phyloP scores from a whole-genome alignment of 2,797 vertebrate genomes.

The Phaenicophaeus curvirostris region DNA sequence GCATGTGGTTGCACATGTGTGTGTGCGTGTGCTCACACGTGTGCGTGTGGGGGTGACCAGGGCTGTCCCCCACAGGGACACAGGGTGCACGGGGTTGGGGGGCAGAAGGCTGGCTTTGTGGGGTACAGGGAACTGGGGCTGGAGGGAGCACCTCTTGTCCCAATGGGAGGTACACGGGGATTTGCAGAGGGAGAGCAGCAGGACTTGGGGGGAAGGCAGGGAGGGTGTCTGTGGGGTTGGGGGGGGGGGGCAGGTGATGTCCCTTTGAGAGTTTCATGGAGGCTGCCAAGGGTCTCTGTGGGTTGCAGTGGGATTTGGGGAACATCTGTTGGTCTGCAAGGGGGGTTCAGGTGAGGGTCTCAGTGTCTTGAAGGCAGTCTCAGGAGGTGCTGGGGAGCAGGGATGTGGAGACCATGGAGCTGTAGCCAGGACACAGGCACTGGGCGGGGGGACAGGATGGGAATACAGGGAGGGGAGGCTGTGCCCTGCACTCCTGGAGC shows the following conservation, averaged over 20 bases:
- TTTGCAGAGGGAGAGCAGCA: background rate
- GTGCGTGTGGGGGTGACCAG: background rate
- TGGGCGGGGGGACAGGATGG: too few species aligned
- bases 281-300: background rate
- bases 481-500: background rate
- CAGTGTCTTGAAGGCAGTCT: background rate
- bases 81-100: too few species aligned
- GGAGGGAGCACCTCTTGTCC: too few species aligned
- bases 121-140: too few species aligned
- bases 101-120: background rate
- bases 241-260: too few species aligned
- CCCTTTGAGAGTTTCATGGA: too few species aligned
- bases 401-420: background rate
- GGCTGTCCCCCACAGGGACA: background rate
- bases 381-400: fast-evolving
- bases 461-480: background rate
- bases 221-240: too few species aligned
- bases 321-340: background rate
- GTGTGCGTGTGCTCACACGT: too few species aligned
- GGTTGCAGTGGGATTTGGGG: background rate
- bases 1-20: too few species aligned
- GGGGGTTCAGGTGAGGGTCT: background rate
- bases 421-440: background rate
- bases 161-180: too few species aligned
- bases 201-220: background rate